These are phyloP conservation scores for Mycogona germanica DNA, from an alignment of 2,888 invertebrate species.

Conservation along the genomic window DNA sequence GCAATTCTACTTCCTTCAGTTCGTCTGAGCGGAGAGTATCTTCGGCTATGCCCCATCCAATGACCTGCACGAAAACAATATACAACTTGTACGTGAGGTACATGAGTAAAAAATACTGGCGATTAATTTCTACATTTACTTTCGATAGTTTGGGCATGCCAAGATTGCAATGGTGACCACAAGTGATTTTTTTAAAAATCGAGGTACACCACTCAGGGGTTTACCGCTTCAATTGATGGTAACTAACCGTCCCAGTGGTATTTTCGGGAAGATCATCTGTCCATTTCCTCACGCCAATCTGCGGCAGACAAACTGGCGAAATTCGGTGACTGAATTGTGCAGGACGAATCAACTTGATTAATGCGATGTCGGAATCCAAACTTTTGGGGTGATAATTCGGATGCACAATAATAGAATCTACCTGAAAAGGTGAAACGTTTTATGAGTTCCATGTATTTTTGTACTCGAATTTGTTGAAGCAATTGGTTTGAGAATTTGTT, in stretches of 20 bases:
- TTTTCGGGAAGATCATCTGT: slow-evolving; percentile 20
- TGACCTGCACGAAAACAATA: too few relatives aligned
- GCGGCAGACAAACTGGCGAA: slow-evolving; percentile 22
- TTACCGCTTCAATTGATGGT: too few relatives aligned
- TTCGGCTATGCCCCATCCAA: slow-evolving; percentile 24
- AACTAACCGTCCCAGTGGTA: slow-evolving; percentile 21
- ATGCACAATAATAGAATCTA: slow-evolving; percentile 22
- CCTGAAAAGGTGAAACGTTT: too few relatives aligned
- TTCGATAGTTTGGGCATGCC: too few relatives aligned
- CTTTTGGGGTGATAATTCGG: slow-evolving; percentile 22
- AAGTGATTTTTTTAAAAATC: background rate
- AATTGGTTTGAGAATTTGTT: too few relatives aligned
- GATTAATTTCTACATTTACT: too few relatives aligned
- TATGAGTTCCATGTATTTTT: too few relatives aligned
- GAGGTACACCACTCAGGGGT: background rate
- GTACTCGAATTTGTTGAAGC: too few relatives aligned
- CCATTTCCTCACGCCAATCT: slow-evolving; percentile 13
- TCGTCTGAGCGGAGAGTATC: slow-evolving; percentile 19
- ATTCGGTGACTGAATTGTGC: slow-evolving; percentile 20
- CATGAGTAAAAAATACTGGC: too few relatives aligned
- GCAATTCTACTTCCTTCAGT: slow-evolving; percentile 21
- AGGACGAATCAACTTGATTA: slow-evolving; percentile 20
- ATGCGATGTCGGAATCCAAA: slow-evolving; percentile 22
- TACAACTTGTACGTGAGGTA: too few relatives aligned
- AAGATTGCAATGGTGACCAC: too few relatives aligned